phyloP scores from a whole-genome alignment of 2,797 vertebrate species.

The Anabas testudineus region DNA sequence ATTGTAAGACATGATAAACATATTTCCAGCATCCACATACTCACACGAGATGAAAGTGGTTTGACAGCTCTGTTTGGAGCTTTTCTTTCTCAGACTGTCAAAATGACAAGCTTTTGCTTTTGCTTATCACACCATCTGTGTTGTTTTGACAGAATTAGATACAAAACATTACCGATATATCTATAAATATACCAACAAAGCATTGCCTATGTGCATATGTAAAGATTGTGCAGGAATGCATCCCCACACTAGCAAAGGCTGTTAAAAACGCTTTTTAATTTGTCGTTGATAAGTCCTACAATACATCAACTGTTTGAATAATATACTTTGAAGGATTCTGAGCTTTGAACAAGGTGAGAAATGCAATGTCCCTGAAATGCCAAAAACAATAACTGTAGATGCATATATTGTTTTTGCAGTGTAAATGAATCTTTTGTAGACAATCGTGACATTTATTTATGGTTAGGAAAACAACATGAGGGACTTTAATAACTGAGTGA shows the following conservation, averaged over 20 bases:
- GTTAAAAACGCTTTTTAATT: slow-evolving; percentile 14
- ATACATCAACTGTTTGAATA: slow-evolving; percentile 27
- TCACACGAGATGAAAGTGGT: neutral
- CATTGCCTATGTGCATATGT: neutral
- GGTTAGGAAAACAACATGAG: neutral
- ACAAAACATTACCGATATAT: neutral
- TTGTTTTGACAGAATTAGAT: neutral
- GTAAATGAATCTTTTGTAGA: neutral
- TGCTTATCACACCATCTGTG: neutral
- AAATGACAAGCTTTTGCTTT: neutral
- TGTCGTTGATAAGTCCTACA: slow-evolving; percentile 15
- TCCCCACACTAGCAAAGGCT: neutral
- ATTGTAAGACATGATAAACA: neutral
- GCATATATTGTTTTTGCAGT: neutral
- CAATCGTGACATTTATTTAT: slow-evolving; percentile 5
- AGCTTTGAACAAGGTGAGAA: slow-evolving; percentile 1
- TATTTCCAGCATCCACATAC: neutral
- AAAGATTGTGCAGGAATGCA: neutral
- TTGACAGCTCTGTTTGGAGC: slow-evolving; percentile 1
- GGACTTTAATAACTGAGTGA: no score
- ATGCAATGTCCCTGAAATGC: neutral
- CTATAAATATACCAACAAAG: neutral
- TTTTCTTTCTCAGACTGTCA: neutral
- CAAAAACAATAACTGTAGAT: neutral
- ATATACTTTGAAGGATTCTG: slow-evolving; percentile 12